Conservation (phyloP, 1,140 invertebrate species). For the Branchinecta lynchi region DNA sequence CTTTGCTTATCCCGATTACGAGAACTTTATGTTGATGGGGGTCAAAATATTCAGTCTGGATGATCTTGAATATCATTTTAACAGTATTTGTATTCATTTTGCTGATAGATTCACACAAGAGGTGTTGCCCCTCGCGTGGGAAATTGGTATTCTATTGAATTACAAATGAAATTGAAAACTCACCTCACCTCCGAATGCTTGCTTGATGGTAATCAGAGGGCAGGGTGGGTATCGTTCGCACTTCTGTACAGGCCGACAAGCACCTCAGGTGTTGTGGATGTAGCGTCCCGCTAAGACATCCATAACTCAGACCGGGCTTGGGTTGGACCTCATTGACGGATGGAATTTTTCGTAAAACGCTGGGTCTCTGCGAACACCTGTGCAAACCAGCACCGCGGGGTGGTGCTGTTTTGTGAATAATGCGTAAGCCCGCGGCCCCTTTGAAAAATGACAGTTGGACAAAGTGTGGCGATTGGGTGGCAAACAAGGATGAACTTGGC, state of each 20-base stretch:
- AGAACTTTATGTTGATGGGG: not conserved
- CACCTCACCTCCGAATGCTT: not conserved
- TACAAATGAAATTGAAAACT: conserved; percentile 11
- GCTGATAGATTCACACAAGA: not conserved
- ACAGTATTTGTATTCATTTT: not conserved
- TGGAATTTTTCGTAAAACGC: conserved; percentile 3
- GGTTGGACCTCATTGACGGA: not conserved
- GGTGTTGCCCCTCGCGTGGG: conserved; percentile 4
- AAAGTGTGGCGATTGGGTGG: too few species aligned
- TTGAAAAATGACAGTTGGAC: too few species aligned
- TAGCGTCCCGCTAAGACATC: not conserved
- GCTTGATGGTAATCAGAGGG: conserved; percentile 1
- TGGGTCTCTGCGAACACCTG: not conserved
- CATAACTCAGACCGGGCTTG: conserved; percentile 1
- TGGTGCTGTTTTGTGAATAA: not conserved
- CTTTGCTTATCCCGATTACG: too few species aligned
- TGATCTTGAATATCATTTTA: not conserved
- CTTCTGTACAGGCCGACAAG: conserved; percentile 2
- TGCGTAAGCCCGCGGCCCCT: not conserved
- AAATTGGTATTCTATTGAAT: conserved; percentile 7
- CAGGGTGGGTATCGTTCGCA: conserved; percentile 7
- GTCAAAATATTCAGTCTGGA: not conserved
- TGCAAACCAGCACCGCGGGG: conserved; percentile 1
- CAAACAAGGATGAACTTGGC: too few species aligned
- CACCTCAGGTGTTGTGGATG: conserved; percentile 10